These are phyloP conservation scores for Patella caerulea DNA, from an alignment of 2,888 invertebrate species.

Conservation along the genomic window DNA sequence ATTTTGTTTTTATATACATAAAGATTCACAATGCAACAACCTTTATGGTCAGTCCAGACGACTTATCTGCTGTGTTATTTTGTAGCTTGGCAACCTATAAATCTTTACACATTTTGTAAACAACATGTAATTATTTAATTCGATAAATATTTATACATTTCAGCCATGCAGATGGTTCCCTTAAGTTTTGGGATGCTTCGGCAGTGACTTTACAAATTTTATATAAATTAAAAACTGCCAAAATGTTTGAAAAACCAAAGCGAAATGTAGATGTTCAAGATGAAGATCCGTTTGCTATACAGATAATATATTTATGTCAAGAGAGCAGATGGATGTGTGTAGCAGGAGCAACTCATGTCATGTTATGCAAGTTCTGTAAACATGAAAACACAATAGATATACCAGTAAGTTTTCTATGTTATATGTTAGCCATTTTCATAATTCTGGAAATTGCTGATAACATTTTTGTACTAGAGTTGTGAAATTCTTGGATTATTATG, in stretches of 20 bases:
- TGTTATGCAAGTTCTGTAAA: slow-evolving; percentile 96
- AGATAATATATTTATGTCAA: slow-evolving; percentile 90
- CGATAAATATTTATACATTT: slow-evolving; percentile 49
- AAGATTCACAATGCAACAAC: too few species aligned
- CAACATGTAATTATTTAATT: too few species aligned
- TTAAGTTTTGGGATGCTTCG: slow-evolving; percentile 99
- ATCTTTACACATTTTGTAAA: too few species aligned
- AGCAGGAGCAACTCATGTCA: slow-evolving; percentile 93
- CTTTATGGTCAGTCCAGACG: too few species aligned
- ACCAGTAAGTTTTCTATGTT: slow-evolving; percentile 56
- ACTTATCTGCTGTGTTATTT: too few species aligned
- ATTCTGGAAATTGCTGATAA: background rate
- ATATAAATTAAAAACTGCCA: slow-evolving; percentile 97
- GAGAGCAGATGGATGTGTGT: slow-evolving; percentile 92
- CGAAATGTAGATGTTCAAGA: slow-evolving; percentile 70
- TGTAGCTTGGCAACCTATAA: too few species aligned
- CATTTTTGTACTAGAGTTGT: background rate
- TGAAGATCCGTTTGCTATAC: slow-evolving; percentile 91
- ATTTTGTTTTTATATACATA: too few species aligned
- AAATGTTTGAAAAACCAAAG: slow-evolving; percentile 85
- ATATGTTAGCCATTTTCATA: background rate
- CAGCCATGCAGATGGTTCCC: slow-evolving; percentile 97
- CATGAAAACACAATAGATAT: slow-evolving; percentile 80
- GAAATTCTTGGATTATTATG: background rate
- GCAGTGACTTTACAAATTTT: slow-evolving; percentile 93